Conservation (phyloP, 2,797 vertebrate genomes). For the Protosalanx chinensis region DNA sequence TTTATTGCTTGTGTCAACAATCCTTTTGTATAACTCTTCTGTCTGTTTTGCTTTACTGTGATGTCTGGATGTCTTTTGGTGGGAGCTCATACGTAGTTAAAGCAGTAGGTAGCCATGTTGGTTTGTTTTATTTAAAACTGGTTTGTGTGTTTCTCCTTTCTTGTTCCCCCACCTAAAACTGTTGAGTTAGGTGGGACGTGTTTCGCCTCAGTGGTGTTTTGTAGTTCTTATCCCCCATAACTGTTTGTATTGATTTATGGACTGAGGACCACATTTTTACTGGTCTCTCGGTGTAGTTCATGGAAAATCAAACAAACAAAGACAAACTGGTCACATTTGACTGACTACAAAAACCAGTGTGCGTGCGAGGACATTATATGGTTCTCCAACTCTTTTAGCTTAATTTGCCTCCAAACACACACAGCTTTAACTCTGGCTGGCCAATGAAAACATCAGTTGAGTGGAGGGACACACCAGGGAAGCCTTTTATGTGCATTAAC, state of each 20-base stretch:
- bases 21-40: constrained; percentile 10
- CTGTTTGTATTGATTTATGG: neutral
- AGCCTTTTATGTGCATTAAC: no score
- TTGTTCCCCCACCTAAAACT: constrained; percentile 15
- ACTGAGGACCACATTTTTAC: neutral
- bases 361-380: no score
- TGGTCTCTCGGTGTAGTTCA: neutral
- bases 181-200: neutral
- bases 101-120: neutral
- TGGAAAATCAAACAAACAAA: no score
- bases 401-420: neutral
- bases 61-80: constrained; percentile 35
- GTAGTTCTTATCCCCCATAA: neutral
- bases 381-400: neutral
- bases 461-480: no score
- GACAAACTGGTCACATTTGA: no score
- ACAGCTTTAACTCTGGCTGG: no score
- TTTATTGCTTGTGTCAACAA: constrained; percentile 25
- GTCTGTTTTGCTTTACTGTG: constrained; percentile 33
- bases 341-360: no score
- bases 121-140: neutral
- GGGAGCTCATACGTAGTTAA: constrained; percentile 11
- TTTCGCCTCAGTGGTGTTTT: neutral
- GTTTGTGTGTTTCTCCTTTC: constrained; percentile 5
- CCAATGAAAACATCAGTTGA: no score